These are phyloP conservation scores for Distichodus sexfasciatus DNA, from an alignment of 2,797 vertebrate species.

Conservation along the genomic window DNA sequence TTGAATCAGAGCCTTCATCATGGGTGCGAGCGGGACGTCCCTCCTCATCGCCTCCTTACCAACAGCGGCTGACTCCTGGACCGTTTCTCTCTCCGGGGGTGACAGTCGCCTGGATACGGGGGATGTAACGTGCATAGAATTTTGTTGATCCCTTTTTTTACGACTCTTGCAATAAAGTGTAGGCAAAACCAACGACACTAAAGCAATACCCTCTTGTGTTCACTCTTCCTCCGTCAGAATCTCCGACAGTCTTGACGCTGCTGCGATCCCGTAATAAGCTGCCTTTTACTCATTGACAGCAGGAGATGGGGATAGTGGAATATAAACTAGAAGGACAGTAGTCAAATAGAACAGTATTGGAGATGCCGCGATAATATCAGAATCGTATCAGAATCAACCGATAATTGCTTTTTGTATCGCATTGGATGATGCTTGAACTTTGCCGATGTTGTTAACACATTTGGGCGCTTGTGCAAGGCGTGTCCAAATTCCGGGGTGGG, in stretches of 20 bases:
- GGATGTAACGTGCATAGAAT: too few species aligned
- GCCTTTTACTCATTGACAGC: conserved; percentile 64
- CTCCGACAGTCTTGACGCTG: conserved; percentile 70
- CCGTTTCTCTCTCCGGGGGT: conserved; percentile 79
- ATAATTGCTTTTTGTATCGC: too few species aligned
- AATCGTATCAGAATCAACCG: too few species aligned
- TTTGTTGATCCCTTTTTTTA: too few species aligned
- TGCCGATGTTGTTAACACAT: too few species aligned
- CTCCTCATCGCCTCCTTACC: conserved; percentile 63
- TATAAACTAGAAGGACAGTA: conserved; percentile 17
- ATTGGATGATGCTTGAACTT: too few species aligned
- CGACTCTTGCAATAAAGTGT: too few species aligned
- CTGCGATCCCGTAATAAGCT: conserved; percentile 64
- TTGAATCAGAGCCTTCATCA: conserved; percentile 88
- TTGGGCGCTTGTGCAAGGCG: too few species aligned
- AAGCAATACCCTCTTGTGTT: conserved; percentile 64
- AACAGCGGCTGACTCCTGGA: conserved; percentile 50
- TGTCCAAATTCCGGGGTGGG: too few species aligned
- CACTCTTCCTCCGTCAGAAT: conserved; percentile 68
- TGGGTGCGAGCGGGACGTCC: conserved; percentile 73
- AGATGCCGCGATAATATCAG: too few species aligned
- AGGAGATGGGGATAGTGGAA: conserved; percentile 69
- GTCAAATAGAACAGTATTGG: background rate
- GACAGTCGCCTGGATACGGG: conserved; percentile 65
- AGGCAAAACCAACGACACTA: too few species aligned